phyloP scores from a whole-genome alignment of 1,140 invertebrate species.

The Telenomus remus region DNA sequence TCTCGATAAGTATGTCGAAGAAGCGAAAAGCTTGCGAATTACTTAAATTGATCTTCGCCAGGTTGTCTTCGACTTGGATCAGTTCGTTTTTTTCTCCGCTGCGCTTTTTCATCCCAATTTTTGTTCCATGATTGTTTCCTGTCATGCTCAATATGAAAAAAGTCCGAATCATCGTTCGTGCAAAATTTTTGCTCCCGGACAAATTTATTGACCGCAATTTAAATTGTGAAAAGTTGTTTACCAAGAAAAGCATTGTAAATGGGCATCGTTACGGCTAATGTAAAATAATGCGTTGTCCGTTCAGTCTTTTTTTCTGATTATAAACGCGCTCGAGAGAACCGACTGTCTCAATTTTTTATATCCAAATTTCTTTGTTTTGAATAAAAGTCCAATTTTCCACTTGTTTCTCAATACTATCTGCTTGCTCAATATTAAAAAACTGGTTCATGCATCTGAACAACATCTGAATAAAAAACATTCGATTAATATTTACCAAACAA shows the following conservation, averaged over 20 bases:
- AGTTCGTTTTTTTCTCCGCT: conserved; percentile 12
- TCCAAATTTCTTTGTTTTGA: too few species aligned
- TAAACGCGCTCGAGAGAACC: background rate
- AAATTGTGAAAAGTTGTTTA: too few species aligned
- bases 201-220: conserved; percentile 3
- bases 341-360: too few species aligned
- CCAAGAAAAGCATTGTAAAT: background rate
- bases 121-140: conserved; percentile 43
- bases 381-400: too few species aligned
- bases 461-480: too few species aligned
- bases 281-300: conserved; percentile 15
- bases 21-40: conserved; percentile 55
- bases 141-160: conserved; percentile 26
- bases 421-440: too few species aligned
- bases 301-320: conserved; percentile 15
- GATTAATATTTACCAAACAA: too few species aligned
- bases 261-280: conserved; percentile 14
- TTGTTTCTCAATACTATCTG: too few species aligned
- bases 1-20: conserved; percentile 58
- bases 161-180: background rate
- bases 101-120: conserved; percentile 20
- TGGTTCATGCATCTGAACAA: too few species aligned
- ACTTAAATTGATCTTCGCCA: conserved; percentile 46
- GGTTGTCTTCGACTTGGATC: conserved; percentile 47
- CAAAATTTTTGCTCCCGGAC: background rate